Percentiles rank a stretch among this genome's conserved stretches.
Evolutionary conservation across 2,888 invertebrate genomes (phyloP).

Genomic region (Ormyrus labotus): DNA sequence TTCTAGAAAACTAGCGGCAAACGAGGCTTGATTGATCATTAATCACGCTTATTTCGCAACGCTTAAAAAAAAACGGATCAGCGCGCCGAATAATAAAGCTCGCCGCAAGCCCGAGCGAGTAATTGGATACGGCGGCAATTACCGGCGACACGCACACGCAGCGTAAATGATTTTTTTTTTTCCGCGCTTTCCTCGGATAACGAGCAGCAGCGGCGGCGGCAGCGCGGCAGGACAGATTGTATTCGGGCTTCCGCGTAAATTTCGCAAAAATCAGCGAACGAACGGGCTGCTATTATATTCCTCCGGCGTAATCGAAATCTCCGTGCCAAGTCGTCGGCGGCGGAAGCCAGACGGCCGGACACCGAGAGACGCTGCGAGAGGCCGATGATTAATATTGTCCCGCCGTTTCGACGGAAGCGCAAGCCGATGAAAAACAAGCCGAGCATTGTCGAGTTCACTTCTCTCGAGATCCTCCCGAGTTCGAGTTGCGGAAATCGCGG

Average conservation of each 20-base stretch:
- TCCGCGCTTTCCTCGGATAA: too few relatives aligned
- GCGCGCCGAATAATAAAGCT: background rate
- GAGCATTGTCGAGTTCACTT: background rate
- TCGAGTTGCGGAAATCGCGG: too few relatives aligned
- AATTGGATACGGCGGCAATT: conserved; percentile 36
- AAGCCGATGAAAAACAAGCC: conserved; percentile 24
- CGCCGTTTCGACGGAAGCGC: background rate
- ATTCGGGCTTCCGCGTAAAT: conserved; percentile 24
- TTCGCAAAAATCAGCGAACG: conserved; percentile 15
- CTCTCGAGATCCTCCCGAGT: too few relatives aligned
- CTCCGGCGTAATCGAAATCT: conserved; percentile 12
- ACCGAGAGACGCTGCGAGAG: conserved; percentile 18
- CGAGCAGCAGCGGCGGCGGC: background rate
- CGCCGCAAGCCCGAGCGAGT: conserved; percentile 1
- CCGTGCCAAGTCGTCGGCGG: conserved; percentile 37
- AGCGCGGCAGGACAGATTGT: background rate
- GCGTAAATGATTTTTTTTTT: too few relatives aligned
- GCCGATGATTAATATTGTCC: conserved; percentile 33
- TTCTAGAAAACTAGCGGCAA: too few relatives aligned
- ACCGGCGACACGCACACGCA: background rate
- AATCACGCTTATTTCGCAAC: too few relatives aligned
- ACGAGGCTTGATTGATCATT: too few relatives aligned
- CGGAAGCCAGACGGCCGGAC: conserved; percentile 37
- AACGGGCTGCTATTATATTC: conserved; percentile 27
- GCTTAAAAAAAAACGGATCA: background rate